Base-by-base conservation (phyloP, 2,888 invertebrate species). In the Drosophila mimica region DNA sequence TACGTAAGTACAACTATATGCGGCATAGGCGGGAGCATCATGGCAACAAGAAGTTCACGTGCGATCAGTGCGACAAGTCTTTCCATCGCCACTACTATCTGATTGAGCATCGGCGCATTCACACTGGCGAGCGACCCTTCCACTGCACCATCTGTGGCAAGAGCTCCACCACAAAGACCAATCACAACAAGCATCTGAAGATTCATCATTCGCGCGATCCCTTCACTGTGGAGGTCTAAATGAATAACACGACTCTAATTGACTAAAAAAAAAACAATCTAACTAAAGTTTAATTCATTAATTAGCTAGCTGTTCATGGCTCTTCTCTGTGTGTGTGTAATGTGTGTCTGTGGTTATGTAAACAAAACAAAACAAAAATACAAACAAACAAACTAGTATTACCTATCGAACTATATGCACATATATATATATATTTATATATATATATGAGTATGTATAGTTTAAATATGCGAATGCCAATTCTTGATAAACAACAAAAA, bases 191-290 rank as follows among this genome's bases (percentile, higher is more conserved):
- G 92, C 97, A 98, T 93, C 95, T 97, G 69, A 96, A 96, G 93
- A 97, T 97, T 86, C 98, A 98, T 93, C 97, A 97, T 93, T 97
- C 97, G 60, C 94, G 97, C 61, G 97, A 97, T 92, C 96, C 97
- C 43, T 96, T 97, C 78, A 97, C 96, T 81, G 97, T 97, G 11
- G 98, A 97, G 94, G 94, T 92, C 69, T 93, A 93, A 91, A 62
- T 49, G 48, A 28, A 52, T 69, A 61, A 49, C 31, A 49, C 31
- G 30, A 52, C 57, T 68, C 63, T 43, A 58, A 63, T 57, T 48
- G 51, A 70, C 68, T 70, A 70, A 20, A 46, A 46, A n/a, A 46
- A 46, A 46, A 46, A 25, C 25, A 57, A 69, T 70, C 70, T 52
- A 82, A 82, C 73, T 84, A 82, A 82, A 64, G 64, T 84, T 84